Evolutionary conservation across 2,888 invertebrate genomes (phyloP).

Genomic region (Leptinotarsa haldemani): DNA sequence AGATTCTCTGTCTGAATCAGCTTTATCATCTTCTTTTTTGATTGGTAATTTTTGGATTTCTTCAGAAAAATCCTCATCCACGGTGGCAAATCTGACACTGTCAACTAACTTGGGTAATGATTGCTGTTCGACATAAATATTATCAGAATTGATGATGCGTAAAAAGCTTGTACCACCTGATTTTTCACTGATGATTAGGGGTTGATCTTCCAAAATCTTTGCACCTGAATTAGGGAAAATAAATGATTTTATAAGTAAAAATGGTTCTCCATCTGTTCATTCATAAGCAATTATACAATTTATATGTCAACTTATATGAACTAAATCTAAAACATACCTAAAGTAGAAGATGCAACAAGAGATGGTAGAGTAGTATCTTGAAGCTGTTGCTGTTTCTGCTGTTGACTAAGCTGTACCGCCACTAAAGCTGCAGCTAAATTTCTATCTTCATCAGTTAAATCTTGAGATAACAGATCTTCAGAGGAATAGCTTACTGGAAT

Average conservation of each 20-base stretch:
- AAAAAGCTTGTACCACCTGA: slow-evolving; percentile 56
- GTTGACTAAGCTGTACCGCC: slow-evolving; percentile 72
- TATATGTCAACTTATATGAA: too few relatives aligned
- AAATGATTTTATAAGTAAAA: not conserved
- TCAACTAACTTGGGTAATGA: slow-evolving; percentile 51
- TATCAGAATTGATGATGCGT: slow-evolving; percentile 61
- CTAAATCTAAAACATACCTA: slow-evolving; percentile 28
- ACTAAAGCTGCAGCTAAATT: slow-evolving; percentile 73
- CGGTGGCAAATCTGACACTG: slow-evolving; percentile 46
- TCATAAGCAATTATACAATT: not conserved
- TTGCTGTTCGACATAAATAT: slow-evolving; percentile 59
- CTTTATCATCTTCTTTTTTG: slow-evolving; percentile 58
- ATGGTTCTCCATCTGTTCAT: not conserved
- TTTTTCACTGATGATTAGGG: slow-evolving; percentile 54
- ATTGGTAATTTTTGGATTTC: slow-evolving; percentile 31
- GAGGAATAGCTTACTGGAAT: slow-evolving; percentile 64
- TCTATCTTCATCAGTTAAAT: slow-evolving; percentile 71
- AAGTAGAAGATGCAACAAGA: slow-evolving; percentile 44
- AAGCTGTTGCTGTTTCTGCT: slow-evolving; percentile 70
- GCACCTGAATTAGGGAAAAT: slow-evolving; percentile 47
- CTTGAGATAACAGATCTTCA: slow-evolving; percentile 64
- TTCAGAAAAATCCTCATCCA: slow-evolving; percentile 9
- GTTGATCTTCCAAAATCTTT: slow-evolving; percentile 57
- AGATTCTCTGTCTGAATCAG: slow-evolving; percentile 61
- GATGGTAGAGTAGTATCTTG: slow-evolving; percentile 57